Base-by-base conservation (phyloP, 35 echinoderm and acorn worm species). In the Eucidaris tribuloides region DNA sequence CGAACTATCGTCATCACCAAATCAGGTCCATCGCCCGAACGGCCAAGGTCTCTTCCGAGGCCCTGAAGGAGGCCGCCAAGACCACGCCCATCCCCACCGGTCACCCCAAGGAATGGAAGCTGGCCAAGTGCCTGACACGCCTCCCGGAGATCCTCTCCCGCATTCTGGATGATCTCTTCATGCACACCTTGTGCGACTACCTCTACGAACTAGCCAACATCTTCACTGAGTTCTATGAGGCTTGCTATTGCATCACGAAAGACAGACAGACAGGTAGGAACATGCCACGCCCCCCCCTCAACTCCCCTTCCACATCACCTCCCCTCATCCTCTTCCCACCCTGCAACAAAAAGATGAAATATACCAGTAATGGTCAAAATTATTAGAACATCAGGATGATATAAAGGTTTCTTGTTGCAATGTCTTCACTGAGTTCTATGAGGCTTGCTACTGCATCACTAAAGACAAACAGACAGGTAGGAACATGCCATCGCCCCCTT, bases 201-300 rank as follows among this genome's bases (percentile, higher is more conserved):
- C 79, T 99, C 22, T 99, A 93, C 23, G 96, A 99, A 62, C 48
- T 99, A 23, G 83, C 96, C 27, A 99, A 88, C 42, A 99, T 91
- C 1, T 99, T 99, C 83, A 99, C 96, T 28, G 95, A 98, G 46
- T 98, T 98, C 87, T 98, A 98, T 42, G 95, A 98, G 39, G 85
- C 82, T 46, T 98, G 95, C 62, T 98, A 98, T 46, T 98, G 94
- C 42, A 91, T 97, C 18, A 82, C 86, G 39, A 98, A 98, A 46
- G 85, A 97, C 59, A 85, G 80, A 41, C 46, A 92, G 32, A 97
- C 94, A 82, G 94, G 94, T 97, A 48, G 22, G 62, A 78, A 25
- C 3, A 15, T n/a, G n/a, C n/a, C n/a, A n/a, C n/a, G n/a, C n/a
- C n/a, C n/a, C n/a, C n/a, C n/a, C n/a, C n/a, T n/a, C n/a, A n/a